A percentile compares a stretch with the other conserved stretches of the same genome.
Conservation (phyloP, 2,888 invertebrate genomes). For the Scaptomyza reducta region DNA sequence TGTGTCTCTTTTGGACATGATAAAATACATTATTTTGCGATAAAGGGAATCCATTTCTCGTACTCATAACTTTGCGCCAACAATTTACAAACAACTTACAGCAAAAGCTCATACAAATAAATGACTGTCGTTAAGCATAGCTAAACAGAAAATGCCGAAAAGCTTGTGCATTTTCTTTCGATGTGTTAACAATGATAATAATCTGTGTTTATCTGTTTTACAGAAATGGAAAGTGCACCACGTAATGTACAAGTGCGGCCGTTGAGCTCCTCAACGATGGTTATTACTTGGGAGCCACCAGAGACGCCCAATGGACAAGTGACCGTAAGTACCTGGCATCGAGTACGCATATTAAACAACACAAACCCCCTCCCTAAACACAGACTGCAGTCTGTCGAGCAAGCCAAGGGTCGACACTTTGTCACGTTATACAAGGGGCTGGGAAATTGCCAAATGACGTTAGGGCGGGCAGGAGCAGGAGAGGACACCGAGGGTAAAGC, state of each 20-base stretch:
- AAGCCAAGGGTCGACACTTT: constrained; percentile 45
- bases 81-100: background rate
- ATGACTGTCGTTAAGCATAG: background rate
- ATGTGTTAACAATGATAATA: constrained; percentile 35
- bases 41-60: background rate
- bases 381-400: constrained; percentile 8
- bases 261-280: constrained; percentile 97
- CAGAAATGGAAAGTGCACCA: constrained; percentile 98
- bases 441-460: constrained; percentile 55
- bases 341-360: constrained; percentile 62
- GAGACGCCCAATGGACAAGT: constrained; percentile 99
- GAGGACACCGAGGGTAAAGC: constrained; percentile 12
- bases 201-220: constrained; percentile 8
- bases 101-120: background rate
- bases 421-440: constrained; percentile 45
- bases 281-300: constrained; percentile 99
- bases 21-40: background rate
- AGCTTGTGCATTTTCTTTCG: no score
- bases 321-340: constrained; percentile 88
- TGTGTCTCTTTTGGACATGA: background rate
- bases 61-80: background rate
- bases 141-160: background rate
- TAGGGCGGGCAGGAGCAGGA: constrained; percentile 40
- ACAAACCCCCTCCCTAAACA: constrained; percentile 9
- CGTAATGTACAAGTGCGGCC: constrained; percentile 97